These are phyloP conservation scores for Bombus huntii DNA, from an alignment of 1,140 invertebrate species.

Conservation along the genomic window DNA sequence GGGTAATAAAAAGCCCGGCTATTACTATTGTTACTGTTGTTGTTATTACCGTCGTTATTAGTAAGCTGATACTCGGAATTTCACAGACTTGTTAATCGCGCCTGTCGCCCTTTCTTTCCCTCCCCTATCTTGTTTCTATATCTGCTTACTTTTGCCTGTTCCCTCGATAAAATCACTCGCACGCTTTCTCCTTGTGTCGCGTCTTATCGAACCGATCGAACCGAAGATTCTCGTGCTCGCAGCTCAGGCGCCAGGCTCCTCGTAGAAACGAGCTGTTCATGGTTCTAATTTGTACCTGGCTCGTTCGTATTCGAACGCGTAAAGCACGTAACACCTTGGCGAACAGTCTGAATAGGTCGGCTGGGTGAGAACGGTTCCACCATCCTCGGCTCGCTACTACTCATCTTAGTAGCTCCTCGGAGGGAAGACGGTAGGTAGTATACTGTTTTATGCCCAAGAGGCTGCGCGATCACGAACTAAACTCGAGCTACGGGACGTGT, in stretches of 20 bases:
- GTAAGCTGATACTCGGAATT: slow-evolving; percentile 48
- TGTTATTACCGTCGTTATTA: slow-evolving; percentile 66
- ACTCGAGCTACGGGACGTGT: slow-evolving; percentile 71
- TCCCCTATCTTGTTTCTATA: no score
- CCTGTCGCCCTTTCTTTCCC: neutral
- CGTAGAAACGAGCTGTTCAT: neutral
- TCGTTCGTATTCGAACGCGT: slow-evolving; percentile 7
- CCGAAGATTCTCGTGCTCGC: neutral
- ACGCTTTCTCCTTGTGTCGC: neutral
- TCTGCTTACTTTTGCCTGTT: neutral
- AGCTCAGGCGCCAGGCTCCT: neutral
- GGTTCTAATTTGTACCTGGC: slow-evolving; percentile 2
- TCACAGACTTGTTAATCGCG: slow-evolving; percentile 34
- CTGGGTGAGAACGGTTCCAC: slow-evolving; percentile 26
- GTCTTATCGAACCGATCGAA: neutral
- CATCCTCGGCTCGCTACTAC: slow-evolving; percentile 43
- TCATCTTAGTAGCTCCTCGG: slow-evolving; percentile 64
- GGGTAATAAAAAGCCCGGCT: slow-evolving; percentile 61
- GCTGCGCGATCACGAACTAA: slow-evolving; percentile 68
- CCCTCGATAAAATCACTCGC: neutral
- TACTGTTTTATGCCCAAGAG: slow-evolving; percentile 66
- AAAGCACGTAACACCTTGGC: slow-evolving; percentile 12
- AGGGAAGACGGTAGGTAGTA: slow-evolving; percentile 63
- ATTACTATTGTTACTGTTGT: slow-evolving; percentile 67
- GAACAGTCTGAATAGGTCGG: slow-evolving; percentile 12